Percentiles rank a stretch among this genome's conserved stretches.
phyloP scores from a whole-genome alignment of 2,113 vertebrate species.

The Eretmodus cyanostictus region DNA sequence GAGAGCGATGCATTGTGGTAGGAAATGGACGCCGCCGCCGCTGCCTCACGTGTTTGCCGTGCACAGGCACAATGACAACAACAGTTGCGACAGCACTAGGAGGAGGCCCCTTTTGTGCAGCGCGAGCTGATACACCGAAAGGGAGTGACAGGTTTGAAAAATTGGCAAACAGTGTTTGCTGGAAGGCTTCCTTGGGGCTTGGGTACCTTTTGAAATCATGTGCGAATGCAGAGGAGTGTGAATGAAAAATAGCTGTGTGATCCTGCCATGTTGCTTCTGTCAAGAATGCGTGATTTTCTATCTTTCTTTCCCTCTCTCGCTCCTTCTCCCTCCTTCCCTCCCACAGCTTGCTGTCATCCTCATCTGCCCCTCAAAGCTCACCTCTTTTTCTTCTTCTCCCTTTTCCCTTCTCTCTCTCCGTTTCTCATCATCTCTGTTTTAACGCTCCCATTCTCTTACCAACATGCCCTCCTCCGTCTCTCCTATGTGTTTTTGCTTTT shows the following conservation, averaged over 20 bases:
- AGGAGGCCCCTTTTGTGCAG: constrained; percentile 37
- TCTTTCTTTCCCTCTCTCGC: background rate
- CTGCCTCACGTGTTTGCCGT: constrained; percentile 40
- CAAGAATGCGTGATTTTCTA: constrained; percentile 13
- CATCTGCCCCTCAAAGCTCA: constrained; percentile 37
- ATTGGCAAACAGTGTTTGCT: constrained; percentile 56
- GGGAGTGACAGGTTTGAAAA: constrained; percentile 65
- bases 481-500: background rate
- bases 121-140: constrained; percentile 59
- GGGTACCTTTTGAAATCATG: constrained; percentile 54
- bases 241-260: constrained; percentile 62
- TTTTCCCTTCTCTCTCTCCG: background rate
- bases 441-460: constrained; percentile 28
- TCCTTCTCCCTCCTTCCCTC: background rate
- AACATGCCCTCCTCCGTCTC: constrained; percentile 10
- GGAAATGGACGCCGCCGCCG: background rate
- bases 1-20: constrained; percentile 12
- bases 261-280: constrained; percentile 56
- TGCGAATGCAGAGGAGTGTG: constrained; percentile 60
- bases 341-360: constrained; percentile 39
- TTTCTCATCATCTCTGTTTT: constrained; percentile 41
- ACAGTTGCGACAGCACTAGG: constrained; percentile 10
- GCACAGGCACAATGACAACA: constrained; percentile 40
- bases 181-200: constrained; percentile 62
- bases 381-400: background rate